phyloP scores from a whole-genome alignment of 2,888 invertebrate genomes.

The Augochlorella aurata region DNA sequence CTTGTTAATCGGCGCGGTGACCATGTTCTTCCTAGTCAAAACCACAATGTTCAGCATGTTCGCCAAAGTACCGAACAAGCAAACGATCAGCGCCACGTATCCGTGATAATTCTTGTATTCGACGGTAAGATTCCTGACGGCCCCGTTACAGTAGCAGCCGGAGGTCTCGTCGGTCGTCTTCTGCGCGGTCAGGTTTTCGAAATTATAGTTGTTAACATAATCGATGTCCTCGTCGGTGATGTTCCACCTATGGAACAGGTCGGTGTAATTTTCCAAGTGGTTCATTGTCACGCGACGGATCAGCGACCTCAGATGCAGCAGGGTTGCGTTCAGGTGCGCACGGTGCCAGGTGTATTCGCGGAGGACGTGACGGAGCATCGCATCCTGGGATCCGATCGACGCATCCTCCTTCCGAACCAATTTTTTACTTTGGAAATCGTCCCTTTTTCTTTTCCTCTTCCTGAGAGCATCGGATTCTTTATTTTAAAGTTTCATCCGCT shows the following conservation, averaged over 20 bases:
- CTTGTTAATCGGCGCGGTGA: constrained; percentile 92
- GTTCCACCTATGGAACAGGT: constrained; percentile 69
- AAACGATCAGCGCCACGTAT: constrained; percentile 91
- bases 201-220: constrained; percentile 69
- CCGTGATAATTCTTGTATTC: constrained; percentile 90
- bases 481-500: too few species aligned
- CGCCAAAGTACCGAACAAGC: constrained; percentile 92
- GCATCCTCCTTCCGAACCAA: constrained; percentile 21
- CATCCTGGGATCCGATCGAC: constrained; percentile 25
- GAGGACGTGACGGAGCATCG: constrained; percentile 57
- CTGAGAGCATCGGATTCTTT: too few species aligned
- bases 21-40: constrained; percentile 91
- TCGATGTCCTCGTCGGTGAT: constrained; percentile 75
- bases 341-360: constrained; percentile 29
- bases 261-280: constrained; percentile 63
- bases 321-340: constrained; percentile 57
- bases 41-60: constrained; percentile 94
- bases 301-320: constrained; percentile 52
- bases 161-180: neutral
- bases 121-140: constrained; percentile 84
- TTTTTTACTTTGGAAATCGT: too few species aligned
- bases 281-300: constrained; percentile 61
- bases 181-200: constrained; percentile 38
- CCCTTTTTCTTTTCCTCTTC: too few species aligned
- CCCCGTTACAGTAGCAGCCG: constrained; percentile 84